Evolutionary conservation across 2,797 vertebrate genomes (phyloP).

Genomic region (Paguma larvata): DNA sequence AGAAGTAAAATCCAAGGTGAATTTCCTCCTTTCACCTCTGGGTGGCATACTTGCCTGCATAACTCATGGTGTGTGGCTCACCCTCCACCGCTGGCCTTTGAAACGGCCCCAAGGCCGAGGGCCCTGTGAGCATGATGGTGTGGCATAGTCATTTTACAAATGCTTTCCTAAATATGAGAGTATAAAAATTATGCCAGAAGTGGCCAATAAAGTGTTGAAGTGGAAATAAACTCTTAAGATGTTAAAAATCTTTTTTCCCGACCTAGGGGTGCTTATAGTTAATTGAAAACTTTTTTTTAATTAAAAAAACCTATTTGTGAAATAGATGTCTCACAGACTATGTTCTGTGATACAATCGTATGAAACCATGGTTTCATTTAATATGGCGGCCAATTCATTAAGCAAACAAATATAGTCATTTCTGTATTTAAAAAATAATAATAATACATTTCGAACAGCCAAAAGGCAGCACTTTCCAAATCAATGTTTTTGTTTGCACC

Average conservation of each 20-base stretch:
- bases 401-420: neutral
- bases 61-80: neutral
- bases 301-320: slow-evolving; percentile 17
- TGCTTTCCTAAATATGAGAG: neutral
- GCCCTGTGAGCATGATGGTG: neutral
- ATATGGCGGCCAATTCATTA: neutral
- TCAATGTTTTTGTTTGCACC: neutral
- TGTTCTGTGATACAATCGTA: slow-evolving; percentile 3
- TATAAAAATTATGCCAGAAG: neutral
- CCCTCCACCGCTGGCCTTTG: neutral
- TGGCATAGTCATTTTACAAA: neutral
- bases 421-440: neutral
- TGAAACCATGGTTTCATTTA: slow-evolving; percentile 31
- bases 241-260: neutral
- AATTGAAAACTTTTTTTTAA: slow-evolving; percentile 4
- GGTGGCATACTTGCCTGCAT: slow-evolving; percentile 86
- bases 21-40: slow-evolving; percentile 75
- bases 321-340: slow-evolving; percentile 17
- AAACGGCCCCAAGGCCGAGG: neutral
- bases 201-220: slow-evolving; percentile 1
- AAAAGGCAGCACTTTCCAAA: slow-evolving; percentile 17
- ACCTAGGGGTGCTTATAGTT: neutral
- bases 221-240: slow-evolving; percentile 38
- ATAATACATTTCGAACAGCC: neutral
- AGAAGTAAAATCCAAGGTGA: slow-evolving; percentile 1